Evolutionary conservation across 2,888 invertebrate species (phyloP).

Genomic region (Oithona nana): DNA sequence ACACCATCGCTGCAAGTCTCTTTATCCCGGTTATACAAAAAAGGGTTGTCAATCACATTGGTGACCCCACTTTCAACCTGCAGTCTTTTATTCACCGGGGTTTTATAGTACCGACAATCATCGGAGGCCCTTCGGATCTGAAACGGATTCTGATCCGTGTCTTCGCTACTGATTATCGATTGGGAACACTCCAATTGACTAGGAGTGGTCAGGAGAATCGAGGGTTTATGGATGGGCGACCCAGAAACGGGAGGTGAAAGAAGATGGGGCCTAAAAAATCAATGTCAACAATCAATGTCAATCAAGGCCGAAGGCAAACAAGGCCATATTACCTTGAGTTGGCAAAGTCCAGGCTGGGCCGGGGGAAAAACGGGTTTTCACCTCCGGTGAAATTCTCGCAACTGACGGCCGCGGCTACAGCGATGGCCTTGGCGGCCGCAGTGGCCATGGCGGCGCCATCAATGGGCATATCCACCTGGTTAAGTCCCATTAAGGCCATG

Average conservation of each 20-base stretch:
- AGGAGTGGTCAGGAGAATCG: too few relatives aligned
- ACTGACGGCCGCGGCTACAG: background rate
- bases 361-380: too few relatives aligned
- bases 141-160: too few relatives aligned
- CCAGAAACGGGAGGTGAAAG: too few relatives aligned
- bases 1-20: background rate
- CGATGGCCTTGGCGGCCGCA: background rate
- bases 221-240: too few relatives aligned
- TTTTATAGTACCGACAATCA: background rate
- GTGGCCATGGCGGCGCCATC: background rate
- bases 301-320: too few relatives aligned
- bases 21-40: background rate
- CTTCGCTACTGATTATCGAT: too few relatives aligned
- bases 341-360: too few relatives aligned
- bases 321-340: too few relatives aligned
- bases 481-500: background rate
- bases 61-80: background rate
- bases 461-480: background rate
- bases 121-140: background rate
- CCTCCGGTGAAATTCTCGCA: background rate
- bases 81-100: background rate
- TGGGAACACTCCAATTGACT: too few relatives aligned
- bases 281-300: too few relatives aligned
- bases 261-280: too few relatives aligned
- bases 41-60: background rate